These are phyloP conservation scores for Drosophila acutilabella DNA, from an alignment of 2,888 invertebrate species.

Conservation along the genomic window DNA sequence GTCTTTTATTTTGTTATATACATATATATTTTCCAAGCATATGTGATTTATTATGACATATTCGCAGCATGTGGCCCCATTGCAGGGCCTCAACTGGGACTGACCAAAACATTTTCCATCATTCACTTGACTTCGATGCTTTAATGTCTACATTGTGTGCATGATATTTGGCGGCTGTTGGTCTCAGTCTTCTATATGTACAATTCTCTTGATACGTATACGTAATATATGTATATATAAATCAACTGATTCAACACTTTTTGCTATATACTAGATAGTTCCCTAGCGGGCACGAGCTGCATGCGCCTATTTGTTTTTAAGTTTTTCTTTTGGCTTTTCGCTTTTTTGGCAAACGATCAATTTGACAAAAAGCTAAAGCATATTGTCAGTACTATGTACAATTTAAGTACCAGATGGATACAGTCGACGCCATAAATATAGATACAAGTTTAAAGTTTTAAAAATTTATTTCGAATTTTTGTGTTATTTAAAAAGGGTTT, in stretches of 20 bases:
- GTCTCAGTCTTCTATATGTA: slow-evolving; percentile 18
- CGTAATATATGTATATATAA: slow-evolving; percentile 14
- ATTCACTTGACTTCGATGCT: slow-evolving; percentile 37
- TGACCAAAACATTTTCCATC: slow-evolving; percentile 46
- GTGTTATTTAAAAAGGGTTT: too few relatives aligned
- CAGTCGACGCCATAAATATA: slow-evolving; percentile 12
- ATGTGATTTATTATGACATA: slow-evolving; percentile 72
- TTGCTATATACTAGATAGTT: slow-evolving; percentile 30
- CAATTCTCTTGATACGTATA: slow-evolving; percentile 4
- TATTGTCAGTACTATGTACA: slow-evolving; percentile 41
- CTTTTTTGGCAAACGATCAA: slow-evolving; percentile 70
- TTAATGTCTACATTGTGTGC: slow-evolving; percentile 38
- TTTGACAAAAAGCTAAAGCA: slow-evolving; percentile 53
- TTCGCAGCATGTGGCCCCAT: slow-evolving; percentile 58
- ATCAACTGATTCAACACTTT: slow-evolving; percentile 39
- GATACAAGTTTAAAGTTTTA: not conserved
- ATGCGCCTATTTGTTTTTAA: slow-evolving; percentile 61
- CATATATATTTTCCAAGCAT: slow-evolving; percentile 9
- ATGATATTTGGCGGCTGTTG: slow-evolving; percentile 50
- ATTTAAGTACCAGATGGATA: slow-evolving; percentile 38
- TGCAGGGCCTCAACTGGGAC: slow-evolving; percentile 14
- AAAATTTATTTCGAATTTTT: too few relatives aligned
- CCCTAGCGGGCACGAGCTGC: slow-evolving; percentile 55
- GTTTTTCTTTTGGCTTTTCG: slow-evolving; percentile 52
- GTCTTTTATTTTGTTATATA: slow-evolving; percentile 14